Evolutionary conservation across 2,113 vertebrate species (phyloP), one percentile per base, ranked within the genome.

Genomic region (Calypte anna): DNA sequence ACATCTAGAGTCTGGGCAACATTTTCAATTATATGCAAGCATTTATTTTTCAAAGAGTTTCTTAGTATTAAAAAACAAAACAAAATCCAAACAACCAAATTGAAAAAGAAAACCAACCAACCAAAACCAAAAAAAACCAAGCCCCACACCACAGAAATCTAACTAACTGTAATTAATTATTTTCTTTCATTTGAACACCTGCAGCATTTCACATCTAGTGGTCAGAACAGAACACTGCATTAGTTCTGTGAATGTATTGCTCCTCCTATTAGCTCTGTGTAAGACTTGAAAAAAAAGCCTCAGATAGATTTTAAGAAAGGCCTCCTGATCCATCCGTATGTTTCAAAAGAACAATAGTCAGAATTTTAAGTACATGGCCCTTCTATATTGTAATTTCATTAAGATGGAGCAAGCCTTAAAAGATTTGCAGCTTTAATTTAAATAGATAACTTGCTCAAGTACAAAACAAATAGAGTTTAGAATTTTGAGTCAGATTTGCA

Each of bases 31-130:
- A 70, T 33, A 64, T 16, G 27, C 43, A 53, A 30, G 40, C 43
- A 59, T 83, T 91, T 77, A 36, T 88, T 95, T 92, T 94, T 90
- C 83, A 79, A 76, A 62, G 22, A 50, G 2, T 21, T 87, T 91
- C 51, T 88, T 57, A 59, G 31, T 48, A 61, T 63, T 76, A 43
- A 86, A 59, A 51, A 24, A n/a, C 21, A 33, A 14, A 20, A 22
- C 20, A 25, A 13, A 18, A 36, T 22, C 30, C 9, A 38, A 80
- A 48, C 7, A 12, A 46, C 12, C n/a, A 40, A 58, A 40, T 5
- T 40, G 40, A 40, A 40, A 40, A 40, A 40, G 40, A 40, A 40
- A 40, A 40, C 40, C 40, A 24, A n/a, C 21, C 30, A 7, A 38
- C 74, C 40, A 7, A 12, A 24, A 30, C 21, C 30, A 7, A 38